These are phyloP conservation scores for Bombus balteatus DNA, from an alignment of 1,140 invertebrate genomes.

Conservation along the genomic window DNA sequence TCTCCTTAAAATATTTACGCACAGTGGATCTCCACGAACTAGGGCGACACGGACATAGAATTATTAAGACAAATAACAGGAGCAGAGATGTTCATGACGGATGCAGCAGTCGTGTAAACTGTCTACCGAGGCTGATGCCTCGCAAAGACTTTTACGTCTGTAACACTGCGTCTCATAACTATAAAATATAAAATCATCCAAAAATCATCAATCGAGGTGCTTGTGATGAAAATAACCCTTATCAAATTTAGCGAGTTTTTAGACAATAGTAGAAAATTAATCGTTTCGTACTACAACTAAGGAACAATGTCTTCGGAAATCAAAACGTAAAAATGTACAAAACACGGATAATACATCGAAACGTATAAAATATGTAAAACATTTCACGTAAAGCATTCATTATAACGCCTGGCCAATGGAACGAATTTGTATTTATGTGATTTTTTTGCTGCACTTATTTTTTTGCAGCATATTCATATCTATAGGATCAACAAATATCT, in stretches of 20 bases:
- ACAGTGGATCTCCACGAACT: neutral
- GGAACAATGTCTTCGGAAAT: too few relatives aligned
- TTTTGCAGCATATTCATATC: too few relatives aligned
- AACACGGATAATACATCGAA: too few relatives aligned
- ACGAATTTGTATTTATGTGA: too few relatives aligned
- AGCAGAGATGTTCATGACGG: slow-evolving; percentile 19
- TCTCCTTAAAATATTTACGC: slow-evolving; percentile 37
- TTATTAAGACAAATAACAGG: slow-evolving; percentile 37
- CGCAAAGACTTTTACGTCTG: slow-evolving; percentile 43
- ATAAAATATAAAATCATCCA: neutral
- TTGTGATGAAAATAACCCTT: neutral
- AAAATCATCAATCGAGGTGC: neutral
- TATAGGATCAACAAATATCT: too few relatives aligned
- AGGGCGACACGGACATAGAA: neutral
- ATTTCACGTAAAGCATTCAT: too few relatives aligned
- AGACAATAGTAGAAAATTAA: too few relatives aligned
- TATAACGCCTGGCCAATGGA: too few relatives aligned
- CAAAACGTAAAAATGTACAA: too few relatives aligned
- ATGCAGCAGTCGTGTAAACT: slow-evolving; percentile 21
- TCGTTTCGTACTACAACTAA: too few relatives aligned
- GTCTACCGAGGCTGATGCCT: slow-evolving; percentile 19
- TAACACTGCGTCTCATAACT: neutral
- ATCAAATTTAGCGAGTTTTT: neutral
- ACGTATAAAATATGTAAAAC: too few relatives aligned
- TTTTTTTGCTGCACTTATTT: too few relatives aligned